phyloP scores from a whole-genome alignment of 2,113 vertebrate genomes.

The Lophius piscatorius region DNA sequence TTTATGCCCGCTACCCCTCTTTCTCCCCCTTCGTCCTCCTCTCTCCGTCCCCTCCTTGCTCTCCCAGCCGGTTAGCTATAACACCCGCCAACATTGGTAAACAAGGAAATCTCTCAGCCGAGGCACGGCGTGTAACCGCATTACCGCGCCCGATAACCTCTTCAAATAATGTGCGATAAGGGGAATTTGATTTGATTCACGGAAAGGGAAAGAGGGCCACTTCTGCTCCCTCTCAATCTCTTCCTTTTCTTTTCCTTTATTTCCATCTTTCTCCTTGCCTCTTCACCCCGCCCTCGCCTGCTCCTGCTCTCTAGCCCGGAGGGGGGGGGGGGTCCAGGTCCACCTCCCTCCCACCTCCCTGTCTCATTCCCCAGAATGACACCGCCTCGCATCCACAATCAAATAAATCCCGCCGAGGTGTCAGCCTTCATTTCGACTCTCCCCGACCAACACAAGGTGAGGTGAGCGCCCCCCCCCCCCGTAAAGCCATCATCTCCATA shows the following conservation, averaged over 20 bases:
- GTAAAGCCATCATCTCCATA: conserved; percentile 82
- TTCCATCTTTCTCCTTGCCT: conserved; percentile 18
- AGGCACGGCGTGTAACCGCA: conserved; percentile 92
- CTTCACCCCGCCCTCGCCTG: conserved; percentile 14
- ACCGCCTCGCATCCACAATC: conserved; percentile 76
- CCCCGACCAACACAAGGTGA: conserved; percentile 71
- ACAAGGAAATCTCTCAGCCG: conserved; percentile 91
- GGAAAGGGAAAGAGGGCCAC: conserved; percentile 69
- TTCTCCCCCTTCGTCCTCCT: conserved; percentile 31
- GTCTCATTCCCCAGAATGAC: conserved; percentile 64
- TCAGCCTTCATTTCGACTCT: conserved; percentile 76
- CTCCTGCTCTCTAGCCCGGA: conserved; percentile 54
- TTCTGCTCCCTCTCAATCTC: conserved; percentile 60
- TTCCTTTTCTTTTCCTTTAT: conserved; percentile 49
- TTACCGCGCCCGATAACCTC: conserved; percentile 95
- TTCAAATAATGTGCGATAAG: conserved; percentile 99
- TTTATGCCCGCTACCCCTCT: conserved; percentile 82
- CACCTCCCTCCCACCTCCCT: neutral
- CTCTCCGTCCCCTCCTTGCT: conserved; percentile 7
- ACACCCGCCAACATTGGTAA: conserved; percentile 96
- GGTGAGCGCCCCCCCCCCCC: conserved; percentile 46
- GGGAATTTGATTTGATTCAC: conserved; percentile 97
- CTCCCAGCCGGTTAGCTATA: conserved; percentile 76
- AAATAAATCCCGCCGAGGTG: conserved; percentile 79
- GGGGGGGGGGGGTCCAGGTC: conserved; percentile 5